Evolutionary conservation across 1,140 invertebrate genomes (phyloP).

Genomic region (Macrobrachium rosenbergii): DNA sequence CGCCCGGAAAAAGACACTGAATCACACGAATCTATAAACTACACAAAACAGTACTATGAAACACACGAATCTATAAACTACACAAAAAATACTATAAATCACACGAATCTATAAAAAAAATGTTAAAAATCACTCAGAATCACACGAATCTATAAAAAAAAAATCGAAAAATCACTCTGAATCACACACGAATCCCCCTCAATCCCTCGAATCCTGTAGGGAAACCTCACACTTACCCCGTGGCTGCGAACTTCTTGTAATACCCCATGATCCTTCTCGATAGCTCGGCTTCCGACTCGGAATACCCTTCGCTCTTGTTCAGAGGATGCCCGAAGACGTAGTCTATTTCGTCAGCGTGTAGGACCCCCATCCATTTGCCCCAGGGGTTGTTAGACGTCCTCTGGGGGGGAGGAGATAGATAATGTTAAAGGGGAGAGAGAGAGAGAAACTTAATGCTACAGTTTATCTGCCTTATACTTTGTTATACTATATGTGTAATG

Average conservation of each 20-base stretch:
- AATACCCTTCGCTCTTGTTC: constrained; percentile 86
- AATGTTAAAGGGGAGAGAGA: neutral
- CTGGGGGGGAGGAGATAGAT: constrained; percentile 72
- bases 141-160: neutral
- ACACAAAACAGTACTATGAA: no score
- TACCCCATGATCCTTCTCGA: constrained; percentile 87
- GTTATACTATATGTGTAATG: no score
- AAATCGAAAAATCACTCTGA: neutral
- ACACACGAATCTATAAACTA: no score
- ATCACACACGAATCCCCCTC: neutral
- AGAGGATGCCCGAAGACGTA: constrained; percentile 95
- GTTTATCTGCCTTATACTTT: no score
- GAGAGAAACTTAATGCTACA: no score
- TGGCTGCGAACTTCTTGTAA: constrained; percentile 87
- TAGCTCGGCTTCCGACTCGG: constrained; percentile 84
- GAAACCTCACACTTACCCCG: constrained; percentile 79
- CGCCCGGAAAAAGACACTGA: no score
- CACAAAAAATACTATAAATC: no score
- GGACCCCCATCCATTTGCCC: constrained; percentile 98
- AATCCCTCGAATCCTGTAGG: no score
- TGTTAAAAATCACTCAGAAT: no score
- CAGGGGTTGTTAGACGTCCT: constrained; percentile 89
- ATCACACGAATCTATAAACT: no score
- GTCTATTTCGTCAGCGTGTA: constrained; percentile 97
- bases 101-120: no score